A percentile compares a stretch with the other conserved stretches of the same genome.
phyloP scores from a whole-genome alignment of 2,797 vertebrate genomes.

The Eremophila alpestris region DNA sequence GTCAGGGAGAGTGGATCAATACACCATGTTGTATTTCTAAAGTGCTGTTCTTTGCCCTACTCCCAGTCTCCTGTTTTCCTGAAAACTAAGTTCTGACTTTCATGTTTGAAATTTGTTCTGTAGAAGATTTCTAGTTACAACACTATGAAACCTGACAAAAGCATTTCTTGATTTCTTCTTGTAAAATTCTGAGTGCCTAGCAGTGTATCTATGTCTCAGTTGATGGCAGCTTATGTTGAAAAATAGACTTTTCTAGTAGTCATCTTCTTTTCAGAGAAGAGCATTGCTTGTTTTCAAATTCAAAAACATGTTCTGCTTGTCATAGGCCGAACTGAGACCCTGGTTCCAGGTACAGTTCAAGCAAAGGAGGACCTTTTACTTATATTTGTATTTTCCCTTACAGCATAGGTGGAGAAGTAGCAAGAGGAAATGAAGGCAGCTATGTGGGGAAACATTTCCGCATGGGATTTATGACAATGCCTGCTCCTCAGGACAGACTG shows the following conservation, averaged over 20 bases:
- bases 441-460: constrained; percentile 93
- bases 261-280: neutral
- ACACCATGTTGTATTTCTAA: neutral
- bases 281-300: neutral
- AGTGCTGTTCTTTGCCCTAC: neutral
- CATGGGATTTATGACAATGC: constrained; percentile 97
- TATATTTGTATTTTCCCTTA: constrained; percentile 36
- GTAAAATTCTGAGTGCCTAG: neutral
- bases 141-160: neutral
- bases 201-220: neutral
- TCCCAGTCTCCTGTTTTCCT: neutral
- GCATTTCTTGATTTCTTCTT: neutral
- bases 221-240: neutral
- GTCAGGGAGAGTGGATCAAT: neutral
- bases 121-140: neutral
- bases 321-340: neutral
- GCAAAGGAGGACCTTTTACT: neutral
- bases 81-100: neutral
- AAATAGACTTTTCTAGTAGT: neutral
- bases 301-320: neutral
- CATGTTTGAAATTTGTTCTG: neutral
- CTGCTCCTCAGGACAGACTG: constrained; percentile 89
- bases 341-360: neutral
- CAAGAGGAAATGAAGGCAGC: constrained; percentile 83
- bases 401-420: constrained; percentile 92